A percentile compares a stretch with the other conserved stretches of the same genome.
phyloP scores from a whole-genome alignment of 2,113 vertebrate species.

The Pluvianellus socialis region DNA sequence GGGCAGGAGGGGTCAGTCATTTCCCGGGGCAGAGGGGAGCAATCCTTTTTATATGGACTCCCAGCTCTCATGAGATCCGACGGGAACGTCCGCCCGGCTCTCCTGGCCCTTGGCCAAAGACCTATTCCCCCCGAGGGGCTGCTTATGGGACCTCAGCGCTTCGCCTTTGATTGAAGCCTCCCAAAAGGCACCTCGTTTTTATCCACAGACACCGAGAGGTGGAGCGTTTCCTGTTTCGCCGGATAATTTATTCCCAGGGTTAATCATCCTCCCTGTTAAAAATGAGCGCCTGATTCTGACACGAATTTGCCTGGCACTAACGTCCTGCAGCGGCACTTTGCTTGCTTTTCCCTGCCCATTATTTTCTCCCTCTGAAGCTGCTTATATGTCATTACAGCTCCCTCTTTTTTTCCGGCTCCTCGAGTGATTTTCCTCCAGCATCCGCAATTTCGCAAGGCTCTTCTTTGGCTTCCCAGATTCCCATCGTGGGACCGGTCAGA shows the following conservation, averaged over 20 bases:
- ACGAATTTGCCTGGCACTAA: neutral
- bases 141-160: neutral
- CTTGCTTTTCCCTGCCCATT: neutral
- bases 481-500: neutral
- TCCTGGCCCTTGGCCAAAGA: neutral
- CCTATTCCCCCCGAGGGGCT: neutral
- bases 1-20: neutral
- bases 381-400: neutral
- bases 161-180: neutral
- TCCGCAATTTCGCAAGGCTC: neutral
- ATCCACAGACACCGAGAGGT: neutral
- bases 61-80: rapidly evolving
- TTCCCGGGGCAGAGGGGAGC: neutral
- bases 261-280: conserved; percentile 1
- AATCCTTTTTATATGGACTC: neutral
- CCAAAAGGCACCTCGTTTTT: neutral
- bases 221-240: neutral
- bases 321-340: neutral
- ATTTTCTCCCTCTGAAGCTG: neutral
- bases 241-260: conserved; percentile 2
- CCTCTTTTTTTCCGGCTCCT: neutral
- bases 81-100: neutral
- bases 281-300: neutral
- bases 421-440: neutral
- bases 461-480: neutral